Conservation (phyloP, 2,113 vertebrate genomes). For the Ibidorhyncha struthersii region DNA sequence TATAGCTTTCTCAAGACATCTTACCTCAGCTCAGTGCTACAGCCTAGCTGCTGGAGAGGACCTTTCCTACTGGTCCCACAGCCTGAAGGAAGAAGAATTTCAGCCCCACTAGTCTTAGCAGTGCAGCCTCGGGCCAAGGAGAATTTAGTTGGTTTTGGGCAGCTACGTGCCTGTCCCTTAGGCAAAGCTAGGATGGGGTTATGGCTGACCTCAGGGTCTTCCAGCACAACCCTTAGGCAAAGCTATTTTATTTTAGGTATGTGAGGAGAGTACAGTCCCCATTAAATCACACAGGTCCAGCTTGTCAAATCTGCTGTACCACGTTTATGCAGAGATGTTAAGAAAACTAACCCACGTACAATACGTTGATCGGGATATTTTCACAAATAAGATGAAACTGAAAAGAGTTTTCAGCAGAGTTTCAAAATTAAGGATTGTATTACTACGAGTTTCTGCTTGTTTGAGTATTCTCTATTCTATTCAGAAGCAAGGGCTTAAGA, state of each 20-base stretch:
- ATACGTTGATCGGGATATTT: neutral
- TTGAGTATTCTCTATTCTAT: neutral
- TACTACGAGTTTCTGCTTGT: neutral
- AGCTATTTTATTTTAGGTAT: neutral
- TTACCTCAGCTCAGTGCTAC: neutral
- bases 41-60: neutral
- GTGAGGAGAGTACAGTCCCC: neutral
- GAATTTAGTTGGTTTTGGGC: neutral
- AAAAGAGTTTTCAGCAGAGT: neutral
- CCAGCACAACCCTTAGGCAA: neutral
- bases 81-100: neutral
- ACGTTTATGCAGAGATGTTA: neutral
- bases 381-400: neutral
- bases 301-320: neutral
- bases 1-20: neutral
- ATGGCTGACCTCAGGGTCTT: neutral
- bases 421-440: neutral
- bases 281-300: neutral
- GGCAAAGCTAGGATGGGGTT: neutral
- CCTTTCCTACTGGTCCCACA: neutral
- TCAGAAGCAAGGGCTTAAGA: neutral
- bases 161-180: neutral
- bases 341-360: neutral
- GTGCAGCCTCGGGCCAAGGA: neutral
- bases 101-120: neutral